Percentiles rank a stretch among this genome's conserved stretches.
phyloP scores from a whole-genome alignment of 2,888 invertebrate species.

The Napeogenes sylphis region DNA sequence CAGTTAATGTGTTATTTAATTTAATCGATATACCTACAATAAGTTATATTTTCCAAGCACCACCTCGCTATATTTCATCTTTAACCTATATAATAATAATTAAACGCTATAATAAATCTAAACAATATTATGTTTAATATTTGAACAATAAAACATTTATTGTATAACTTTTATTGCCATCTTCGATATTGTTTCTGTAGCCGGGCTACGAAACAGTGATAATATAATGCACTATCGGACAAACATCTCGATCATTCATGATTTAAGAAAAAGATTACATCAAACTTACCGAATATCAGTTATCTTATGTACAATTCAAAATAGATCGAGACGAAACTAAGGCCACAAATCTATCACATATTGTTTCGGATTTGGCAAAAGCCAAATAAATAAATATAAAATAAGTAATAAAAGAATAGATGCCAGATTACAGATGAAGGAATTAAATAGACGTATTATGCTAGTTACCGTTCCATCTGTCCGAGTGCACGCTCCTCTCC shows the following conservation, averaged over 20 bases:
- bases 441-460: conserved; percentile 65
- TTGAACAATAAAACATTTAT: conserved; percentile 57
- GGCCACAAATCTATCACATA: conserved; percentile 72
- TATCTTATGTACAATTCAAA: conserved; percentile 71
- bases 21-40: conserved; percentile 38
- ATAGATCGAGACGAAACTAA: conserved; percentile 56
- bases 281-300: conserved; percentile 36
- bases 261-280: conserved; percentile 58
- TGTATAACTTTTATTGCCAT: conserved; percentile 75
- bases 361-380: conserved; percentile 69
- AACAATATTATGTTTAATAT: conserved; percentile 56
- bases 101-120: conserved; percentile 54
- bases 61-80: conserved; percentile 50
- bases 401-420: conserved; percentile 47
- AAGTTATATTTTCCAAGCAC: conserved; percentile 56
- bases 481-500: conserved; percentile 60
- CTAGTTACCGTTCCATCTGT: conserved; percentile 66
- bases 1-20: conserved; percentile 45
- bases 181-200: conserved; percentile 49
- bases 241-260: conserved; percentile 51
- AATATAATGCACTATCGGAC: conserved; percentile 32
- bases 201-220: conserved; percentile 29
- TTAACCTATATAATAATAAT: conserved; percentile 58
- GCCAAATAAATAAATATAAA: conserved; percentile 59
- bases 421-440: conserved; percentile 32